A percentile compares a stretch with the other conserved stretches of the same genome.
phyloP scores from a whole-genome alignment of 64 coral and sea anemone genomes.

The Montipora efflorescens region DNA sequence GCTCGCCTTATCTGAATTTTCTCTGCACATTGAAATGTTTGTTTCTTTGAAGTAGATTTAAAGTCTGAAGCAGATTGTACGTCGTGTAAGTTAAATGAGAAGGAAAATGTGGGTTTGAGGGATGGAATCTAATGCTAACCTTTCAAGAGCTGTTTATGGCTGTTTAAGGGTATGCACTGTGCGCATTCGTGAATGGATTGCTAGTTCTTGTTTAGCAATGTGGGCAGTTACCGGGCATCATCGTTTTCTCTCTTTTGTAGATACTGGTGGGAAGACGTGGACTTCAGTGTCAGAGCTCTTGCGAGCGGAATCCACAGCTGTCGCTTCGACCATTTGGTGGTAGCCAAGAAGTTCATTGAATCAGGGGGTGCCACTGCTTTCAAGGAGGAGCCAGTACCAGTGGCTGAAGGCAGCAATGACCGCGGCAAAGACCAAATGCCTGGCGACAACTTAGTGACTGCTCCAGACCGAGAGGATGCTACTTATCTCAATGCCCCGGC shows the following conservation, averaged over 20 bases:
- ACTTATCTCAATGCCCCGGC: slow-evolving; percentile 80
- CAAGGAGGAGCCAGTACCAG: slow-evolving; percentile 55
- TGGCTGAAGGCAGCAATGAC: slow-evolving; percentile 42
- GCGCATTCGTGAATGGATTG: too few relatives aligned
- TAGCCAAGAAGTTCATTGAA: slow-evolving; percentile 85
- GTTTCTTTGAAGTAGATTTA: too few relatives aligned
- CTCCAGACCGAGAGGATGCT: slow-evolving; percentile 82
- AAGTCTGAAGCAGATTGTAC: too few relatives aligned
- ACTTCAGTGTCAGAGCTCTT: slow-evolving; percentile 71
- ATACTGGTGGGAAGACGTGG: slow-evolving; percentile 86
- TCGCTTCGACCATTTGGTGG: slow-evolving; percentile 78
- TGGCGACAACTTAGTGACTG: slow-evolving; percentile 77
- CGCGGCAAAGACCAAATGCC: background rate
- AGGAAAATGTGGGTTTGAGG: too few relatives aligned
- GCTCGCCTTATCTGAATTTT: too few relatives aligned
- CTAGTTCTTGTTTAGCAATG: too few relatives aligned
- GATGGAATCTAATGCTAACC: too few relatives aligned
- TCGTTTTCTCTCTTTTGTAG: background rate
- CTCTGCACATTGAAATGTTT: too few relatives aligned
- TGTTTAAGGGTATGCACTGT: too few relatives aligned
- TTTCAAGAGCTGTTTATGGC: too few relatives aligned
- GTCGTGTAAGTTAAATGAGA: too few relatives aligned
- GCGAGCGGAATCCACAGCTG: slow-evolving; percentile 58
- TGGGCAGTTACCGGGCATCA: background rate
- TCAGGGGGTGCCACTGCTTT: slow-evolving; percentile 63